phyloP scores from a whole-genome alignment of 2,888 invertebrate genomes.

The Calliopum simillimum region DNA sequence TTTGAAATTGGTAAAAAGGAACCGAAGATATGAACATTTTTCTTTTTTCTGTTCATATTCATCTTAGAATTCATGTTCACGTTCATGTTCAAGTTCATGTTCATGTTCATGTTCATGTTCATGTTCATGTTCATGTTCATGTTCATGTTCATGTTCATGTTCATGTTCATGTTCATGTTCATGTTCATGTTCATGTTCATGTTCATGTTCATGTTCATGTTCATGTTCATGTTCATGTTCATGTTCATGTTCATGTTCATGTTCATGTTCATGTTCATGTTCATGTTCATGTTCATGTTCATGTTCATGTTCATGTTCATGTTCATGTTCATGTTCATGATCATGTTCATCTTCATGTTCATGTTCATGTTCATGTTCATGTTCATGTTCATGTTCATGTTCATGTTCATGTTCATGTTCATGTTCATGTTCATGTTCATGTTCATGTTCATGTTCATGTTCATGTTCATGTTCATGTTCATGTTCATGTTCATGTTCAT shows the following conservation, averaged over 20 bases:
- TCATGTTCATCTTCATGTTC: slow-evolving; percentile 1
- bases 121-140: background rate
- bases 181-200: background rate
- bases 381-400: background rate
- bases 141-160: background rate
- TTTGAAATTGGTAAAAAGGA: too few species aligned
- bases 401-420: background rate
- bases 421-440: background rate
- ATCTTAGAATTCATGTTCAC: background rate
- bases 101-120: slow-evolving; percentile 2
- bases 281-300: slow-evolving; percentile 2
- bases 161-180: slow-evolving; percentile 2
- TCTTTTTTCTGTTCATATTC: slow-evolving; percentile 7
- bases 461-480: background rate
- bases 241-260: background rate
- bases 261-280: background rate
- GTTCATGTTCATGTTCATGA: background rate
- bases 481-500: background rate
- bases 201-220: background rate
- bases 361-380: background rate
- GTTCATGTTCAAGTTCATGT: background rate
- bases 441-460: background rate
- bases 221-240: slow-evolving; percentile 2
- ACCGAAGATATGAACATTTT: too few species aligned
- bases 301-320: background rate